A percentile compares a stretch with the other conserved stretches of the same genome.
phyloP scores from a whole-genome alignment of 2,113 vertebrate species.

The Zapornia atra region DNA sequence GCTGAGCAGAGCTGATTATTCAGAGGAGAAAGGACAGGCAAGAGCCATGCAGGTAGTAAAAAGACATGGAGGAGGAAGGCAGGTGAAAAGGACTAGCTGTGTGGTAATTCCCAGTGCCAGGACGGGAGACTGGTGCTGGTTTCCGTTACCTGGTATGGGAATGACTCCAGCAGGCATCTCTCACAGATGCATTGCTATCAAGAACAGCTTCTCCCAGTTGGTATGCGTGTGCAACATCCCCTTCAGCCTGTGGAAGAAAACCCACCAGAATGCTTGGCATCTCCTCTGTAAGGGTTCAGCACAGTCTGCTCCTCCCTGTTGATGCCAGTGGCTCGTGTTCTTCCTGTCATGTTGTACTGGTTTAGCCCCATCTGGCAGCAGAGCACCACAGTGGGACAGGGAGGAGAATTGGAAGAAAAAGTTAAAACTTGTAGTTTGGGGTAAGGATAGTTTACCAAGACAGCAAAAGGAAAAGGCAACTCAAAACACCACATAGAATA shows the following conservation, averaged over 20 bases:
- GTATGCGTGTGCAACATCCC: conserved; percentile 83
- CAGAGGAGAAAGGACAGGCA: neutral
- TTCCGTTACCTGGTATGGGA: neutral
- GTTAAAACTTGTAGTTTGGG: too few species aligned
- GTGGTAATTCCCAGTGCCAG: neutral
- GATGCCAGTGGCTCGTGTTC: rapidly evolving
- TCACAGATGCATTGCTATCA: conserved; percentile 83
- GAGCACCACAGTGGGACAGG: too few species aligned
- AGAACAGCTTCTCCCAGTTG: conserved; percentile 86
- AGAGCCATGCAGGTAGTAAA: neutral
- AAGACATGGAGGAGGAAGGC: neutral
- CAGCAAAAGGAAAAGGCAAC: too few species aligned
- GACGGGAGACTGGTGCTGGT: neutral
- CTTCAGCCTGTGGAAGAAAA: conserved; percentile 85
- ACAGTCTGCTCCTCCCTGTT: too few species aligned
- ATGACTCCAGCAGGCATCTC: conserved; percentile 65
- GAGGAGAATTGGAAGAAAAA: too few species aligned
- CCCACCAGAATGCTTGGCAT: conserved; percentile 88
- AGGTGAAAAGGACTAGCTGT: neutral
- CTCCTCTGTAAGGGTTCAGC: conserved; percentile 79
- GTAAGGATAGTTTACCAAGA: too few species aligned
- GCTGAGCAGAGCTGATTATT: neutral
- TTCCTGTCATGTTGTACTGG: neutral
- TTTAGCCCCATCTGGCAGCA: too few species aligned
- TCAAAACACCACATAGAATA: too few species aligned